Evolutionary conservation across 2,113 vertebrate genomes (phyloP).

Genomic region (Falco punctatus): DNA sequence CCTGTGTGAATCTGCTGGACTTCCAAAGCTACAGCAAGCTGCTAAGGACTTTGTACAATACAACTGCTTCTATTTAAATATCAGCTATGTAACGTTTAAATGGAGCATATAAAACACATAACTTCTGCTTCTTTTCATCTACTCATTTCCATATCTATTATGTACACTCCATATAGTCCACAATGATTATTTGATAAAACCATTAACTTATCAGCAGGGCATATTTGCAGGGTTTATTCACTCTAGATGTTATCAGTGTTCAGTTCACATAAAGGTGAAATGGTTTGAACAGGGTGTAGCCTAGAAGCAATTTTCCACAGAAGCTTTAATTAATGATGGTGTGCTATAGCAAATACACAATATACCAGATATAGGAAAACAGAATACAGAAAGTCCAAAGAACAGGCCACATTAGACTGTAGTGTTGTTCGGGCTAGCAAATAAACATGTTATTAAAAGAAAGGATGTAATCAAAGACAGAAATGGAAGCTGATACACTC

Average conservation of each 20-base stretch:
- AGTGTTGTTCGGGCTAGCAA: not conserved
- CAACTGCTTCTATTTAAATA: not conserved
- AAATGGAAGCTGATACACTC: not conserved
- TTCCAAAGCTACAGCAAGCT: not conserved
- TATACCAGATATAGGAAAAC: not conserved
- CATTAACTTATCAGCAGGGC: not conserved
- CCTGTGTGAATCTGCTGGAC: not conserved
- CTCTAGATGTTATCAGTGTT: not conserved
- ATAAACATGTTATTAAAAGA: not conserved
- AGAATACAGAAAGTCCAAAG: not conserved
- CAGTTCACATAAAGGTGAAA: not conserved
- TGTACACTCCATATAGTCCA: not conserved
- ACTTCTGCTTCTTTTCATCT: not conserved
- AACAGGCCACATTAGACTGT: not conserved
- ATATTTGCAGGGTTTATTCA: not conserved
- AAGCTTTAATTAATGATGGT: not conserved
- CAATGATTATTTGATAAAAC: not conserved
- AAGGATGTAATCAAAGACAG: not conserved
- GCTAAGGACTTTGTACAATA: not conserved
- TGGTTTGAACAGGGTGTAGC: not conserved
- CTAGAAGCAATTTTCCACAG: not conserved
- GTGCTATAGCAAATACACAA: not conserved
- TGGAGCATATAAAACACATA: not conserved
- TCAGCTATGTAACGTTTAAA: not conserved
- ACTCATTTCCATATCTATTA: not conserved